Evolutionary conservation across 2,113 vertebrate species (phyloP), one percentile per base, ranked within the genome.

Genomic region (Lasiurus cinereus): DNA sequence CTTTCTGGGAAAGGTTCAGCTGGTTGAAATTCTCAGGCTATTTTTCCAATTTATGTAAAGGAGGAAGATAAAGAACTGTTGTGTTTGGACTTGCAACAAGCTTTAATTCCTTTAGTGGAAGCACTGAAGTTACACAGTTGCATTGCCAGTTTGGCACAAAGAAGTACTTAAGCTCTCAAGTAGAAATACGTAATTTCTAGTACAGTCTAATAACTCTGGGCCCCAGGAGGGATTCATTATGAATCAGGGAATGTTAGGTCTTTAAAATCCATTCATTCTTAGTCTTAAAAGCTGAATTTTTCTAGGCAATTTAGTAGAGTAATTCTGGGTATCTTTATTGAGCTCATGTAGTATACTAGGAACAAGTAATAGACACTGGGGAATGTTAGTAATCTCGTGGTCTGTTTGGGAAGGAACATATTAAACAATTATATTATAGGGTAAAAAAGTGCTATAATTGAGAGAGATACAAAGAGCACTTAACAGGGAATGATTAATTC

Each of bases 71-170:
- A 90, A 96, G 67, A 93, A 83, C 85, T 96, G 36, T 96, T 93
- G 7, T 91, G 86, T 83, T 88, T 94, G 67, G 95, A 90, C 94
- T 97, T 96, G 97, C 62, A 96, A 73, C 90, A 93, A 97, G 94
- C 15, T 83, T 95, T 96, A 93, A 96, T 97, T 96, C 74, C 92
- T 96, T 95, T 96, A 97, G 96, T 94, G 82, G 69, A 96, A 95
- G 59, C 6, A 0, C 91, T 88, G 43, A 97, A 96, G 97, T 97
- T 92, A 96, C 4, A 74, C 16, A 48, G n/a, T 83, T 94, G 80
- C 89, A 56, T 73, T 97, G 96, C 96, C 95, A 97, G 0, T 84
- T 97, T 98, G 96, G 95, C 96, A 66, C 33, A 48, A 78, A 91
- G 48, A 94, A 94, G 96, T 76, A 85, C 82, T 95, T 50, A 64